Evolutionary conservation across 2,888 invertebrate species (phyloP), one percentile per base, ranked within the genome.

Genomic region (Xestia sexstrigata): DNA sequence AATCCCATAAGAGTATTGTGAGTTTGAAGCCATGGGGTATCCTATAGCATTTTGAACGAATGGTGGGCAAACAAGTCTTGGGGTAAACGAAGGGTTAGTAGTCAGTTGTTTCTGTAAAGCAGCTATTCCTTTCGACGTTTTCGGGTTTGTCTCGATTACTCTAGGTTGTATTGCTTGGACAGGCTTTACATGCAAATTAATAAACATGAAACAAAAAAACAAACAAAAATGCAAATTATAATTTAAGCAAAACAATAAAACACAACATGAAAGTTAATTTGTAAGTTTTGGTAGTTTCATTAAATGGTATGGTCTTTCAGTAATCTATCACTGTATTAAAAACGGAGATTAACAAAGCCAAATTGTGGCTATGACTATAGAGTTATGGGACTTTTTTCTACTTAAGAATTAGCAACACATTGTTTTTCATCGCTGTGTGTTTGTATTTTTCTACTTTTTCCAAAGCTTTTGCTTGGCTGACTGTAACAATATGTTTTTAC

Each of bases 121-220:
- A 80, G 94, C 95, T 30, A 96, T 95, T 69, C 94, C 93, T 92
- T 96, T 96, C 0, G 91, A 86, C 6, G 92, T 89, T 88, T 95
- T 96, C 81, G 90, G 90, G 84, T 93, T 95, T 70, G 94, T 94
- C 71, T 96, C 94, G 87, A 97, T 94, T 88, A 97, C 97, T 94
- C 96, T 93, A 73, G 97, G 97, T 86, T 97, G 97, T 83, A 97
- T 97, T 63, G 96, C 96, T 95, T 97, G 97, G 81, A 97, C 97
- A 90, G 96, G 98, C 97, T 97, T 97, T 89, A 84, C 83, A 84
- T 84, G 83, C 86, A 86, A 86, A 83, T 89, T 80, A 88, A 88
- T 90, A 92, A 94, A 94, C 93, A 95, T 95, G 96, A 96, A 96
- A 91, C 89, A 35, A 35, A 87, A 91, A 90, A 94, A n/a, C n/a